Conservation (phyloP, 1,140 invertebrate species). For the Chironomus striatipennis region DNA sequence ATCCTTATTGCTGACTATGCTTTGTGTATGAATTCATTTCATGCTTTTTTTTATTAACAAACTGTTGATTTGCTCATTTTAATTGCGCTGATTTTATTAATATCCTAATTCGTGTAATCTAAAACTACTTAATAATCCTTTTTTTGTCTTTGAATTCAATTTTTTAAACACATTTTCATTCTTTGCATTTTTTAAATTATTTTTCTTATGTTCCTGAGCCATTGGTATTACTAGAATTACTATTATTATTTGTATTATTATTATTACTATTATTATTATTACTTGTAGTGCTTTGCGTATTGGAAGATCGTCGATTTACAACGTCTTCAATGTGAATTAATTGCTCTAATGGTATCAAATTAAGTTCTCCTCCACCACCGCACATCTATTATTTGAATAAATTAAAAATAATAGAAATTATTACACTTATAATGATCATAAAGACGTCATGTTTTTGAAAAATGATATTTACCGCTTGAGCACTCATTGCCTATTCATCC, state of each 20-base stretch:
- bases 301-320: conserved; percentile 23
- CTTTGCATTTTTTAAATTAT: not conserved
- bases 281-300: not conserved
- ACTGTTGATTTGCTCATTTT: not conserved
- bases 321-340: conserved; percentile 59
- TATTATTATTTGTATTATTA: conserved; percentile 3
- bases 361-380: conserved; percentile 60
- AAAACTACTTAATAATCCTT: not conserved
- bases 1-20: not conserved
- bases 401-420: conserved; percentile 29
- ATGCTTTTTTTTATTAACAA: not conserved
- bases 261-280: not conserved
- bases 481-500: not conserved
- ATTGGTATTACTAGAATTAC: not conserved
- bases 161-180: too few relatives aligned
- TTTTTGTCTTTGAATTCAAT: not conserved
- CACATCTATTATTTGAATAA: conserved; percentile 48
- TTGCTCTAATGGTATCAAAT: conserved; percentile 69
- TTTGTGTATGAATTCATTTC: not conserved
- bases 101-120: not conserved
- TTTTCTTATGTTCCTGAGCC: conserved; percentile 21
- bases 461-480: not conserved
- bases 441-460: not conserved
- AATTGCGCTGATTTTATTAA: not conserved
- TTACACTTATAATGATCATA: too few relatives aligned